phyloP scores from a whole-genome alignment of 2,113 vertebrate genomes.

The Rhinopithecus roxellana region DNA sequence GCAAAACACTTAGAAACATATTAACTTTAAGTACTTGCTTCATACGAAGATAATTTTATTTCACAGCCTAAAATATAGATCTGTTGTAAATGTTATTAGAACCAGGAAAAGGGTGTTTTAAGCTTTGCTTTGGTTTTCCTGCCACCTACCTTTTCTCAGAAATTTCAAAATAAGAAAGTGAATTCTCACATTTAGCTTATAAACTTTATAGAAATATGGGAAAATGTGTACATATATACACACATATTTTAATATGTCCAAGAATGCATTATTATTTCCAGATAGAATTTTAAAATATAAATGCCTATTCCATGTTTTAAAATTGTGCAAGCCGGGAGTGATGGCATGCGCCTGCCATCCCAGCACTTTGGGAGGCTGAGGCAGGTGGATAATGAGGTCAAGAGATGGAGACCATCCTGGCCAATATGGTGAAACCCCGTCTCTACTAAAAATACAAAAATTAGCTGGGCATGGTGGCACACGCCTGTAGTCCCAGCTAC shows the following conservation, averaged over 20 bases:
- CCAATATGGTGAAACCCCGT: too few relatives aligned
- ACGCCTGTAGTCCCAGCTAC: too few relatives aligned
- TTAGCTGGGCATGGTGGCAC: too few relatives aligned
- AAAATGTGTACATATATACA: background rate
- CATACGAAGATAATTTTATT: conserved; percentile 50
- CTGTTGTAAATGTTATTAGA: conserved; percentile 50
- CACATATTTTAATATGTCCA: background rate
- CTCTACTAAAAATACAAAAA: too few relatives aligned
- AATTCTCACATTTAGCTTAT: background rate
- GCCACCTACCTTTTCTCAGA: background rate
- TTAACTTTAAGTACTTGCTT: conserved; percentile 41
- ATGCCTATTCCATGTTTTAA: background rate
- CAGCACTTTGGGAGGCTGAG: too few relatives aligned
- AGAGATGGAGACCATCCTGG: too few relatives aligned
- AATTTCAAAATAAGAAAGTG: conserved; percentile 4
- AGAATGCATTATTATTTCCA: background rate
- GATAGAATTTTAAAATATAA: background rate
- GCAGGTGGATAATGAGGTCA: too few relatives aligned
- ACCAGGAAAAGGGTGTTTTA: conserved; percentile 4
- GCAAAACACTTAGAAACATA: conserved; percentile 57
- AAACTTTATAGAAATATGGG: background rate
- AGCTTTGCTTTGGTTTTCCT: background rate
- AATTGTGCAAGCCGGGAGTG: accelerated
- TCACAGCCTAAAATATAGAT: conserved; percentile 34
- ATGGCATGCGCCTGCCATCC: too few relatives aligned